A percentile compares a stretch with the other conserved stretches of the same genome.
Evolutionary conservation across 2,797 vertebrate species (phyloP).

Genomic region (Helostoma temminkii): DNA sequence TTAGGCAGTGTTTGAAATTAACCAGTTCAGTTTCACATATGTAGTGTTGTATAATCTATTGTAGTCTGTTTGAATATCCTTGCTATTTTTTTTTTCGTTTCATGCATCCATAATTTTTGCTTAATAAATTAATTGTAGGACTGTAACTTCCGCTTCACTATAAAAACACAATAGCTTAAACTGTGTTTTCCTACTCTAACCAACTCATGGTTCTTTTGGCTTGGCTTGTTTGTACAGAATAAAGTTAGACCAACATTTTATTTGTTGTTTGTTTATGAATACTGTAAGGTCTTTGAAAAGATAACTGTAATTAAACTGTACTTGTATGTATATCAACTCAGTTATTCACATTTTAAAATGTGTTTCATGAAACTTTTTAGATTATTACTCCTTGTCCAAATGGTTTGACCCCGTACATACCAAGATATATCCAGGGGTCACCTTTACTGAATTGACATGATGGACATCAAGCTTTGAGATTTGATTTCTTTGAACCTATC

Average conservation of each 20-base stretch:
- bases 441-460: slow-evolving; percentile 64
- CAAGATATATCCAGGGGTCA: slow-evolving; percentile 53
- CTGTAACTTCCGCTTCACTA: slow-evolving; percentile 79
- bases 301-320: slow-evolving; percentile 78
- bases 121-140: slow-evolving; percentile 62
- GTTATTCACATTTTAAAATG: slow-evolving; percentile 67
- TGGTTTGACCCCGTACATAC: slow-evolving; percentile 49
- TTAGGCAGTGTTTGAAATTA: slow-evolving; percentile 73
- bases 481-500: slow-evolving; percentile 74
- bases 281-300: slow-evolving; percentile 73
- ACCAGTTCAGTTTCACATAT: slow-evolving; percentile 72
- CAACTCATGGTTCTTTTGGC: slow-evolving; percentile 75
- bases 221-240: slow-evolving; percentile 85
- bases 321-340: slow-evolving; percentile 77
- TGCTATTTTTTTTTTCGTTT: slow-evolving; percentile 74
- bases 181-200: slow-evolving; percentile 79
- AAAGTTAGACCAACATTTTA: slow-evolving; percentile 78
- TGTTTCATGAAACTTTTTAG: slow-evolving; percentile 59
- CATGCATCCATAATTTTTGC: slow-evolving; percentile 70
- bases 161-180: slow-evolving; percentile 73
- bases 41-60: slow-evolving; percentile 81
- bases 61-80: slow-evolving; percentile 79
- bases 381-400: slow-evolving; percentile 50
- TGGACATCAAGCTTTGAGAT: slow-evolving; percentile 66
- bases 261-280: slow-evolving; percentile 81